Percentiles rank a stretch among this genome's conserved stretches.
phyloP scores from a whole-genome alignment of 2,888 invertebrate genomes.

The Drosophila prolongata region DNA sequence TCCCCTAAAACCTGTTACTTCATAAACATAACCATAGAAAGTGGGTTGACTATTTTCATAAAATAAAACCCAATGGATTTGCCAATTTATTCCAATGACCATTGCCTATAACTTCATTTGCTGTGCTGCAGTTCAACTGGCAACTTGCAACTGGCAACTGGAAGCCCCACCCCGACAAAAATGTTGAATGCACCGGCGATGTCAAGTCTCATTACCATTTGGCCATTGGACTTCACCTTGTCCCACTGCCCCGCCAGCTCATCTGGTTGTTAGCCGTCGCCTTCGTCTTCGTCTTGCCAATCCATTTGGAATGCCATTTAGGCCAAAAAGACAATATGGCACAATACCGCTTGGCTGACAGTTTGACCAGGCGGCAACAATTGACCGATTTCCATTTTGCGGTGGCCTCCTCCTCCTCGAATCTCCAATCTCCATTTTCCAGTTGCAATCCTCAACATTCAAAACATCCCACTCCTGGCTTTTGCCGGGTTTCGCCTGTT shows the following conservation, averaged over 20 bases:
- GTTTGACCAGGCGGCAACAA: constrained; percentile 73
- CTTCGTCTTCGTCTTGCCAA: constrained; percentile 4
- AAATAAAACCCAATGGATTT: constrained; percentile 26
- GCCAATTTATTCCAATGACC: constrained; percentile 36
- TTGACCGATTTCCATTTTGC: constrained; percentile 70
- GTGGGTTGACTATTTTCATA: constrained; percentile 19
- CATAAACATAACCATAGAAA: constrained; percentile 2
- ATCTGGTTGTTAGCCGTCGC: constrained; percentile 18
- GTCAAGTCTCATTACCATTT: constrained; percentile 38
- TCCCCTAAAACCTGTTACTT: not conserved
- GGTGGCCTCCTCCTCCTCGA: constrained; percentile 7
- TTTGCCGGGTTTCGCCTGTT: constrained; percentile 23
- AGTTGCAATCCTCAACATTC: constrained; percentile 5
- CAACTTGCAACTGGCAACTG: constrained; percentile 13
- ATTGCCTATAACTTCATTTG: constrained; percentile 23
- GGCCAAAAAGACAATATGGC: constrained; percentile 49
- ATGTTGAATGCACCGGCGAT: constrained; percentile 30
- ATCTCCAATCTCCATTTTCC: constrained; percentile 42
- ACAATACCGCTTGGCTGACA: constrained; percentile 55
- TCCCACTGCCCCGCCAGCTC: constrained; percentile 53
- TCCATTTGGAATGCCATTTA: constrained; percentile 48
- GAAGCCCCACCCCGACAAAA: constrained; percentile 14
- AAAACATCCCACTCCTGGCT: constrained; percentile 13
- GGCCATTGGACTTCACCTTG: constrained; percentile 17
- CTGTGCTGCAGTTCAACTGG: constrained; percentile 3